Base-by-base conservation (phyloP, 2,797 vertebrate species). In the Pitangus sulphuratus region DNA sequence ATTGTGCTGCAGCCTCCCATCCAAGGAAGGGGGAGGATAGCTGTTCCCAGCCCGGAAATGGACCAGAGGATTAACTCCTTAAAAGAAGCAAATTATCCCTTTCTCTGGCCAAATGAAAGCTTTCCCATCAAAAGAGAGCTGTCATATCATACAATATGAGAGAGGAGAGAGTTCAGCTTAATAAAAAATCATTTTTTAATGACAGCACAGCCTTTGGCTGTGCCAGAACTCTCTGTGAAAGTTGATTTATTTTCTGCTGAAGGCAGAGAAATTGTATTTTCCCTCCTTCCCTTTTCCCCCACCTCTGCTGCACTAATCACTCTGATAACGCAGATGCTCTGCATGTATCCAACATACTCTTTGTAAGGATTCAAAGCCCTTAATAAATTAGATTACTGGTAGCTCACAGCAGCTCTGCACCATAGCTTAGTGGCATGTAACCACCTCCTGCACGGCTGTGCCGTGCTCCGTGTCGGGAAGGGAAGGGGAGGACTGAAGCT, bases 1-100 rank as follows among this genome's bases (percentile, higher is more conserved):
- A 99, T 99, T 99, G 98, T 99, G 98, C 98, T 97, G 98, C 86
- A 91, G 94, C 75, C 93, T 94, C 87, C 6, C 5, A 79, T 82
- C 71, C 94, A 87, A 95, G 95, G 97, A 97, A 97, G 98, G 98
- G 98, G 98, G 98, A 94, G 95, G 96, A 97, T 93, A 90, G 98
- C 98, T 98, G 98, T 98, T 98, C 97, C 94, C 79, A 85, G 96
- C 87, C 95, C 53, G 87, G 98, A 98, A 98, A 98, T 91, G 96
- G 98, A 97, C 98, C 98, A 97, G 97, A 98, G 98, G 98, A 98
- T 98, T 97, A 98, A 97, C 89, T 91, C 95, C 97, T 97, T 97
- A 93, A 95, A 94, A 95, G 91, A 93, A 96, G 78, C 94, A 97
- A 97, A 98, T 98, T 97, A 98, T 96, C 95, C 95, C 83, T 96